A percentile compares a stretch with the other conserved stretches of the same genome.
phyloP scores from a whole-genome alignment of 2,888 invertebrate species.

The Pristionchus fissidentatus region DNA sequence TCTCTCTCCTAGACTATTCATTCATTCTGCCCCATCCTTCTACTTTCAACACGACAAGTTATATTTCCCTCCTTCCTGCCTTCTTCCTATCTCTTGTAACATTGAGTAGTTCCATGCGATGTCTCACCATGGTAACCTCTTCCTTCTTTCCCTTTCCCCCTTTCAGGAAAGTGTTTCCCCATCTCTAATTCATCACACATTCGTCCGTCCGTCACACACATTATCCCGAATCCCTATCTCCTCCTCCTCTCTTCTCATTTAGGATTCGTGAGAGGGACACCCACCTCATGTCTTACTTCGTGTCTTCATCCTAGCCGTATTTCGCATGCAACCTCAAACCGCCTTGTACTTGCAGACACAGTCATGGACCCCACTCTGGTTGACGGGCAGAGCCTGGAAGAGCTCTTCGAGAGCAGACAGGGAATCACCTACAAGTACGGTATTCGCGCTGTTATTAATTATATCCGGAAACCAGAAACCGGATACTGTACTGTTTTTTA shows the following conservation, averaged over 20 bases:
- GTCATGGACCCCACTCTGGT: slow-evolving; percentile 23
- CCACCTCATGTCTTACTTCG: not conserved
- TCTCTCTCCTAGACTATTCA: not conserved
- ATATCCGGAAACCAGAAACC: not conserved
- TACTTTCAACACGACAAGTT: not conserved
- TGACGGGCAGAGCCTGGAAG: slow-evolving; percentile 69
- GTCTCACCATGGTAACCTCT: slow-evolving; percentile 10
- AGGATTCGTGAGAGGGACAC: not conserved
- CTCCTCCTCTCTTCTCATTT: not conserved
- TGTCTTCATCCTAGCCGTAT: not conserved
- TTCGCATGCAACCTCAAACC: not conserved
- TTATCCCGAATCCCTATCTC: not conserved
- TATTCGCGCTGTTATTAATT: not conserved
- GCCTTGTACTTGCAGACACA: not conserved
- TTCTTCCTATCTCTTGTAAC: slow-evolving; percentile 7
- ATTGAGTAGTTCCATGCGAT: not conserved
- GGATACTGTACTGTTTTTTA: too few relatives aligned
- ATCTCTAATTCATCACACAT: not conserved
- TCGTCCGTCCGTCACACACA: too few relatives aligned
- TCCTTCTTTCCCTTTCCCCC: slow-evolving; percentile 15
- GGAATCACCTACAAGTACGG: slow-evolving; percentile 73
- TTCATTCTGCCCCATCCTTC: not conserved
- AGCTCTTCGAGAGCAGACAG: slow-evolving; percentile 67
- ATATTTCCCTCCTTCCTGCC: not conserved
- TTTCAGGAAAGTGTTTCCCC: slow-evolving; percentile 3